Evolutionary conservation across 2,888 invertebrate genomes (phyloP), one percentile per base, ranked within the genome.

Genomic region (Drosophila fulvimacula): DNA sequence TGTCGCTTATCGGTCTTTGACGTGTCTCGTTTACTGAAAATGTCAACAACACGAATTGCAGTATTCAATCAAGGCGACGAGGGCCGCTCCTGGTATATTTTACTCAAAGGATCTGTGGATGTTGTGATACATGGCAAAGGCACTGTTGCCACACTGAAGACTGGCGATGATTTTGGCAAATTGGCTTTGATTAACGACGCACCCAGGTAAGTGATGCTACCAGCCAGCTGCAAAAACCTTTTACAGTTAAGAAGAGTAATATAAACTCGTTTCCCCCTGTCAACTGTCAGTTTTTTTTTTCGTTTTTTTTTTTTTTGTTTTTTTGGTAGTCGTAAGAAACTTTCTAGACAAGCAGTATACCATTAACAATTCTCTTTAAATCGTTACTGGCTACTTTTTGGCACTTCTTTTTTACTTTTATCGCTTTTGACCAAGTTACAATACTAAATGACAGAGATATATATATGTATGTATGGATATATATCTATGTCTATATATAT

Each of bases 81-180:
- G 91, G 97, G 96, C 52, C 94, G 95, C 81, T 96, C 96, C 48
- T 97, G 97, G 97, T 97, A 96, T 92, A 96, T 97, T 76, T 95
- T 97, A 77, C 94, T 97, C 61, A 94, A 95, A 88, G 97, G 97
- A 48, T 96, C 96, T 7, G 97, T 97, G 48, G 96, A 96, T 91
- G 97, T 97, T 64, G 96, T 96, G 77, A 96, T 97, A 80, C 95
- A 96, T 91, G 96, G 96, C 70, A 97, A 97, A 93, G 97, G 97
- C 52, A 95, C 96, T 15, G 96, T 97, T 38, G 96, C 96, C 79
- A 95, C 95, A 46, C 93, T 97, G 41, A 95, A 96, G 90, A 96
- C 96, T 92, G 96, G 96, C 65, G 97, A 97, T 92, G 97, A 97
- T 93, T 97, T 97, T 92, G 97, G 97, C 57, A 97, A 97, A 93